Evolutionary conservation across 2,113 vertebrate genomes (phyloP), one percentile per base, ranked within the genome.

Genomic region (Hippoglossus stenolepis): DNA sequence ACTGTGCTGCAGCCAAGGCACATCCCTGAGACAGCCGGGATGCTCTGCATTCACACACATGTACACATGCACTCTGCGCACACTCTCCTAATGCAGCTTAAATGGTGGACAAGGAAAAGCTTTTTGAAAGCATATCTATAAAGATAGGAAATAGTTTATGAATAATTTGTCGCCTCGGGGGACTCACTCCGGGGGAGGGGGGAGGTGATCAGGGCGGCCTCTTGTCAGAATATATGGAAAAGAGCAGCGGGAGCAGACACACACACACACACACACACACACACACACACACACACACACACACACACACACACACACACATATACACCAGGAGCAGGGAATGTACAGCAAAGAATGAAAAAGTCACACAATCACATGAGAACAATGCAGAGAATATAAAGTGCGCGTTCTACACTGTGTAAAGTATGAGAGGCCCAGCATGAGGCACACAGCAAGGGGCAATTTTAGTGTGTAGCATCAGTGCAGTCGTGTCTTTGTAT

Each of bases 91-190:
- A 81, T 82, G 83, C 77, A 65, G 73, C 66, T 77, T 86, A 87
- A 91, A 85, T 70, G 73, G 38, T 24, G 68, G 69, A 89, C 83
- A 91, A 90, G 79, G 76, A 88, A 88, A 88, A 83, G 76, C 80
- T 89, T 85, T 84, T 81, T 88, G 85, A 89, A 84, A 85, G 73
- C 78, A 73, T 74, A 75, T 83, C 81, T 71, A 24, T 78, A 65
- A 70, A 79, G 87, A 83, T 26, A 77, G 74, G 85, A 85, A 76
- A 77, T 80, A 77, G 78, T 82, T 84, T 77, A 87, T 89, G 72
- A 92, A 90, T 89, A 88, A 89, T 90, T 88, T 84, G 84, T 79
- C 5, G 18, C 78, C 83, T 79, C 70, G 1, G 21, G 86, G 69
- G 87, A 54, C 40, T 56, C 3, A 2, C 31, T 71, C 15, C 0